A percentile compares a stretch with the other conserved stretches of the same genome.
phyloP scores from a whole-genome alignment of 2,113 vertebrate species.

The Amblyornis subalaris region DNA sequence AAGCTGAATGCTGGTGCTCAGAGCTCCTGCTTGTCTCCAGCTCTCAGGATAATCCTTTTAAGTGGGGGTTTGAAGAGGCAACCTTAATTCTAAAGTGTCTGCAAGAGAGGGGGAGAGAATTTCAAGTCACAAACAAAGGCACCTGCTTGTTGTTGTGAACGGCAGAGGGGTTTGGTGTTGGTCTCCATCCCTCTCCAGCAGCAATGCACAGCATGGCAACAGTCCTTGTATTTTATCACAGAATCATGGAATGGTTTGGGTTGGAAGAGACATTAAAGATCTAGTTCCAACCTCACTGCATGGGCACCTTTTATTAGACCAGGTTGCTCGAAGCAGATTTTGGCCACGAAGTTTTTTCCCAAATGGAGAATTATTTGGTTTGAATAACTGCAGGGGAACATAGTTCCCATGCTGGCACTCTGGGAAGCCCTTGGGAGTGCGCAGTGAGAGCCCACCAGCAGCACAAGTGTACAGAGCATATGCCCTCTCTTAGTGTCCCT shows the following conservation, averaged over 20 bases:
- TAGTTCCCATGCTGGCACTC: neutral
- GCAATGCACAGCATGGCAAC: rapidly evolving
- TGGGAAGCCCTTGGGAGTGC: neutral
- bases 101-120: neutral
- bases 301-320: neutral
- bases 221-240: rapidly evolving
- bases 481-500: neutral
- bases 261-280: neutral
- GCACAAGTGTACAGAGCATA: rapidly evolving
- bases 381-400: neutral
- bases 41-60: neutral
- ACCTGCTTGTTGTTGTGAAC: neutral
- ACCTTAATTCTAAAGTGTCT: neutral
- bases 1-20: neutral
- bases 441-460: rapidly evolving
- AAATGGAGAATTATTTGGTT: neutral
- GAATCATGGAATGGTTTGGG: neutral
- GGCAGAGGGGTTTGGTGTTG: neutral
- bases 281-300: neutral
- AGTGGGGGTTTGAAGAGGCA: neutral
- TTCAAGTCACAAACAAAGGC: neutral
- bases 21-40: neutral
- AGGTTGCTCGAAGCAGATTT: neutral
- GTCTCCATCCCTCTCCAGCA: neutral
- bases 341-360: neutral